These are phyloP conservation scores for Eledona agricola DNA, from an alignment of 2,888 invertebrate species.

Conservation along the genomic window DNA sequence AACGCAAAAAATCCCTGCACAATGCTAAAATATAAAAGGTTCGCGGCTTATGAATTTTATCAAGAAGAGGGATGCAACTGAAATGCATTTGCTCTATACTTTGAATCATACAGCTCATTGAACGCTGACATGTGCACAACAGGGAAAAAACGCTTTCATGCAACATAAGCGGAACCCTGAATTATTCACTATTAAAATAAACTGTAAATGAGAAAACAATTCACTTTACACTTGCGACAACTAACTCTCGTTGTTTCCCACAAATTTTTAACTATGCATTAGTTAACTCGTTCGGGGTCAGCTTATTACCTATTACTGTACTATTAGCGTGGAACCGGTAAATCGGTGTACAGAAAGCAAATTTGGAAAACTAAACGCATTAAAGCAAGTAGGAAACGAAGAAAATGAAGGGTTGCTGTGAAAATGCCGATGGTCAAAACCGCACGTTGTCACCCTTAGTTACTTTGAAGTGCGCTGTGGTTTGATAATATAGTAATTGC, in stretches of 20 bases:
- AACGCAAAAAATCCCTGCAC: too few relatives aligned
- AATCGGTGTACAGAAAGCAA: background rate
- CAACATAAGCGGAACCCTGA: slow-evolving; percentile 15
- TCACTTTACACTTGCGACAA: slow-evolving; percentile 16
- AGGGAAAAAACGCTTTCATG: slow-evolving; percentile 20
- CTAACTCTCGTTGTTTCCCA: too few relatives aligned
- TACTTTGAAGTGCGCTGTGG: background rate
- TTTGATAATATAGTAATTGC: slow-evolving; percentile 4
- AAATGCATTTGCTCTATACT: slow-evolving; percentile 19
- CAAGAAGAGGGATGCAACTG: background rate
- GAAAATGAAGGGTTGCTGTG: too few relatives aligned
- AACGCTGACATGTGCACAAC: slow-evolving; percentile 24
- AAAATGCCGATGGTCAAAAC: background rate
- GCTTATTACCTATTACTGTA: slow-evolving; percentile 12
- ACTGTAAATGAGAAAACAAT: slow-evolving; percentile 29
- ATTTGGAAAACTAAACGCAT: background rate
- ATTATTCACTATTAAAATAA: slow-evolving; percentile 28
- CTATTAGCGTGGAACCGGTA: slow-evolving; percentile 2
- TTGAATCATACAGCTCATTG: slow-evolving; percentile 26
- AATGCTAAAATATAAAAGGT: slow-evolving; percentile 3
- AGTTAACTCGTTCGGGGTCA: slow-evolving; percentile 15
- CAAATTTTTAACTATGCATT: too few relatives aligned
- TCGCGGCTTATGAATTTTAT: slow-evolving; percentile 10
- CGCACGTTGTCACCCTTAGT: background rate
- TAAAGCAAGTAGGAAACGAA: too few relatives aligned